Percentiles rank a stretch among this genome's conserved stretches.
Conservation (phyloP, 2,888 invertebrate genomes). For the Melinaea menophilus region DNA sequence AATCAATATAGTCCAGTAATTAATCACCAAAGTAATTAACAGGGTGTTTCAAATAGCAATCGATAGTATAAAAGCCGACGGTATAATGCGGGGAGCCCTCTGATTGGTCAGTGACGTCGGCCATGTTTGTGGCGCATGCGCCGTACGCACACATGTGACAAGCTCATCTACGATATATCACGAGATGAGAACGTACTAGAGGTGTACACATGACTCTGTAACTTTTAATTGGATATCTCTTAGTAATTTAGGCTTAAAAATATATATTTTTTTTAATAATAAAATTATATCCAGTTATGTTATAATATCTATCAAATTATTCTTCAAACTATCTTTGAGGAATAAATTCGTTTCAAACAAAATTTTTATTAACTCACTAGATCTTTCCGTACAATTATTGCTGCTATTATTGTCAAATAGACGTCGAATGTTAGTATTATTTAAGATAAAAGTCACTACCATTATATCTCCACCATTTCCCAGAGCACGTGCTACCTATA, state of each 20-base stretch:
- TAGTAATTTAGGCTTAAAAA: no score
- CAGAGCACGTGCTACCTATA: constrained; percentile 51
- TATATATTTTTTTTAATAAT: no score
- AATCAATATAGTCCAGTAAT: neutral
- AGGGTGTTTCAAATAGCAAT: constrained; percentile 48
- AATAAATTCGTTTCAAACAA: no score
- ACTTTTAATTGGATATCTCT: neutral
- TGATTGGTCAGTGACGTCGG: constrained; percentile 64
- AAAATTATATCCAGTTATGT: no score
- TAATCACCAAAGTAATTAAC: constrained; percentile 27
- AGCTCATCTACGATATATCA: constrained; percentile 34
- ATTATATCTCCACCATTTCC: constrained; percentile 52
- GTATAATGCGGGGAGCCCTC: constrained; percentile 52
- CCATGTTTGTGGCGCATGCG: constrained; percentile 75
- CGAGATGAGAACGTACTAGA: constrained; percentile 17
- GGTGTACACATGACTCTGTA: constrained; percentile 5
- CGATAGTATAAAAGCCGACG: constrained; percentile 60
- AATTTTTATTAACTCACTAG: no score
- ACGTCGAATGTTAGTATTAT: constrained; percentile 51
- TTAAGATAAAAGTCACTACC: constrained; percentile 55
- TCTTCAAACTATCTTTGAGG: no score
- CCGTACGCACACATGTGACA: constrained; percentile 59
- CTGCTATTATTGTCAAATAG: constrained; percentile 36
- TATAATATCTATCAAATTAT: no score
- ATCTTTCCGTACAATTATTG: no score